A percentile compares a stretch with the other conserved stretches of the same genome.
Evolutionary conservation across 2,888 invertebrate genomes (phyloP).

Genomic region (Xestia rhomboidea): DNA sequence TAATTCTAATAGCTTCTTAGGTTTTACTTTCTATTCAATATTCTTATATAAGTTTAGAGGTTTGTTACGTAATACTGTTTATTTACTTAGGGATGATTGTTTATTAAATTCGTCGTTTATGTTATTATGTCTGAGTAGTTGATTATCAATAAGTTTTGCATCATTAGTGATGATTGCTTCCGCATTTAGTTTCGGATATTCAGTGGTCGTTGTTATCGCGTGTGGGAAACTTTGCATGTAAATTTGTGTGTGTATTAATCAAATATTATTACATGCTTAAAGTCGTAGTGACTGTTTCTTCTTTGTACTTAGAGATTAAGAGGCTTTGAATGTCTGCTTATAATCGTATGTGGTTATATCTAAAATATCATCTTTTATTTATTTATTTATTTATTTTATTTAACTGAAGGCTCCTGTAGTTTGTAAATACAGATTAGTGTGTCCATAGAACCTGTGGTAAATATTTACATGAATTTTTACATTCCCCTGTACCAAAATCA

Average conservation of each 20-base stretch:
- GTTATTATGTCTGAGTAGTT: constrained; percentile 26
- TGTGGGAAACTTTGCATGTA: constrained; percentile 36
- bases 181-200: constrained; percentile 5
- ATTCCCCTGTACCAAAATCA: background rate
- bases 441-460: background rate
- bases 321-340: background rate
- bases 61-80: constrained; percentile 46
- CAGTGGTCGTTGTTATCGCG: constrained; percentile 9
- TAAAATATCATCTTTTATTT: too few species aligned
- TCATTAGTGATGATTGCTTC: constrained; percentile 33
- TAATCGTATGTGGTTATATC: background rate
- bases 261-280: background rate
- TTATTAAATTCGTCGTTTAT: constrained; percentile 31
- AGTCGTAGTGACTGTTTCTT: background rate
- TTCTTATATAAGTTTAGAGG: constrained; percentile 57
- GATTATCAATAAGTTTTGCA: constrained; percentile 41
- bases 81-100: constrained; percentile 50
- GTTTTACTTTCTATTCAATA: constrained; percentile 65
- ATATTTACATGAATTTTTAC: background rate
- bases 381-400: too few species aligned
- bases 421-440: background rate
- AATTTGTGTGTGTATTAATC: background rate
- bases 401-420: background rate
- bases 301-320: background rate
- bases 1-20: constrained; percentile 43